Evolutionary conservation across 2,888 invertebrate species (phyloP).

Genomic region (Sminthurides aquaticus): DNA sequence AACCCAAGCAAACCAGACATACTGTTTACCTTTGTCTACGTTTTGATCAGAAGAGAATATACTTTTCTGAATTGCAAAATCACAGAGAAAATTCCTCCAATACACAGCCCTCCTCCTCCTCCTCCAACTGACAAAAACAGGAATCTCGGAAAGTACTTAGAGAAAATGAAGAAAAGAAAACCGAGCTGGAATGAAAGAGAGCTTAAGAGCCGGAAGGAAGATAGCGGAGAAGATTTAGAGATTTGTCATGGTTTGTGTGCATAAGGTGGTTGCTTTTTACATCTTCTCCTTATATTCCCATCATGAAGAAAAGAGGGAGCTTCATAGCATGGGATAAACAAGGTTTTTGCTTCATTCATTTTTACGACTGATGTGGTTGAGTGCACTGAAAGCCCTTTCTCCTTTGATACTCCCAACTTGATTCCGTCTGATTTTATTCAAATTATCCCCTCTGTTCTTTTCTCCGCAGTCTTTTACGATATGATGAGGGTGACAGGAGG

Average conservation of each 20-base stretch:
- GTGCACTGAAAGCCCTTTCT: constrained; percentile 16
- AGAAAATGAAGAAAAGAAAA: too few relatives aligned
- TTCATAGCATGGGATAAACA: constrained; percentile 15
- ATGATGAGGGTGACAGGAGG: background rate
- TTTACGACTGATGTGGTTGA: constrained; percentile 25
- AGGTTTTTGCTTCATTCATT: constrained; percentile 29
- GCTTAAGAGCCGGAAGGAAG: background rate
- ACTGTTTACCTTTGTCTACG: too few relatives aligned
- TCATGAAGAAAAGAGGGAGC: too few relatives aligned
- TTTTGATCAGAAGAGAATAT: too few relatives aligned
- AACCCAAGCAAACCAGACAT: too few relatives aligned
- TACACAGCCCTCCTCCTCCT: too few relatives aligned
- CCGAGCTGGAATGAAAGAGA: too few relatives aligned
- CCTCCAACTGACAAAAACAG: too few relatives aligned
- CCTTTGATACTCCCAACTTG: background rate
- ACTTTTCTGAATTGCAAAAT: too few relatives aligned
- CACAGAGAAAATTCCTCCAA: too few relatives aligned
- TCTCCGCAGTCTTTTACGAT: background rate
- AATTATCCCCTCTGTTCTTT: constrained; percentile 17
- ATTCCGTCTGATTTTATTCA: constrained; percentile 22
- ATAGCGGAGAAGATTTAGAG: background rate
- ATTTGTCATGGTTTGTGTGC: background rate
- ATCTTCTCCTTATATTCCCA: background rate
- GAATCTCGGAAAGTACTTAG: too few relatives aligned
- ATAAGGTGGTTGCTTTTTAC: background rate